Evolutionary conservation across 2,888 invertebrate genomes (phyloP).

Genomic region (Ypsolopha sequella): DNA sequence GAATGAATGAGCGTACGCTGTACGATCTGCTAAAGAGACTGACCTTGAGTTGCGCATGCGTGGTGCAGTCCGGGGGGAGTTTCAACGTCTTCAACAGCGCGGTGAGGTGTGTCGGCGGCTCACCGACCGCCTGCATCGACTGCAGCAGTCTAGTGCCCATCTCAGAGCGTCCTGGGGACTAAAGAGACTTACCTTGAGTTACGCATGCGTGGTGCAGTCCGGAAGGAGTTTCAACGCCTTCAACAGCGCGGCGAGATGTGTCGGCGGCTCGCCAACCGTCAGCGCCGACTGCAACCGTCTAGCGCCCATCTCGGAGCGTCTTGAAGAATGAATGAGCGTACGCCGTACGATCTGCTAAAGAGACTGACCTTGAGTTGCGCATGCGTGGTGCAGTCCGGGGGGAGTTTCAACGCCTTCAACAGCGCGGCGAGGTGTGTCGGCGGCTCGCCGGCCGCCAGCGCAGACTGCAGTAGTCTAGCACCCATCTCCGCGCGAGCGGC

Average conservation of each 20-base stretch:
- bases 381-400: conserved; percentile 41
- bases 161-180: conserved; percentile 15
- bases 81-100: conserved; percentile 29
- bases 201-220: conserved; percentile 37
- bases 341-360: too few relatives aligned
- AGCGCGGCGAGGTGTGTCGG: conserved; percentile 31
- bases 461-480: conserved; percentile 41
- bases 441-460: conserved; percentile 34
- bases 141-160: conserved; percentile 47
- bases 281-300: too few relatives aligned
- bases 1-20: too few relatives aligned
- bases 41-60: conserved; percentile 38
- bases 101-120: conserved; percentile 29
- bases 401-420: conserved; percentile 33
- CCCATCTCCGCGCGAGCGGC: conserved; percentile 52
- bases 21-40: too few relatives aligned
- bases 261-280: conserved; percentile 31
- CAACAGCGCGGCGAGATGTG: conserved; percentile 33
- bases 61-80: conserved; percentile 46
- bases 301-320: too few relatives aligned
- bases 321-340: too few relatives aligned
- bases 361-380: conserved; percentile 38
- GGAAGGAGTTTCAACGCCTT: conserved; percentile 38
- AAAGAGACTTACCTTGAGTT: conserved; percentile 35
- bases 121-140: conserved; percentile 39